Evolutionary conservation across 2,888 invertebrate genomes (phyloP).

Genomic region (Myathropa florea): DNA sequence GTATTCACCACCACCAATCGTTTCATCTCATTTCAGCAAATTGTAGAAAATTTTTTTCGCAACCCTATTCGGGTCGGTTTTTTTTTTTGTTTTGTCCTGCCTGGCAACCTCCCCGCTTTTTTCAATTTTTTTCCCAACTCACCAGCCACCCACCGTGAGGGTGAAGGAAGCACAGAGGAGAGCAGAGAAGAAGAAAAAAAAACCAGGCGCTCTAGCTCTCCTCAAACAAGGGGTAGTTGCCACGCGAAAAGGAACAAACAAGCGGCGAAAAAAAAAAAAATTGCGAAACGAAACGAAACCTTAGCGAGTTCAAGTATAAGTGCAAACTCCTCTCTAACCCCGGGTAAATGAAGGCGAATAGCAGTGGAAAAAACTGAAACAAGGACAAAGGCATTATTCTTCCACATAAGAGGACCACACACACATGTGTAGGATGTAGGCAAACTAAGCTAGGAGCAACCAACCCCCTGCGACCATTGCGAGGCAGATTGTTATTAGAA

Average conservation of each 20-base stretch:
- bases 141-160: conserved; percentile 36
- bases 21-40: conserved; percentile 68
- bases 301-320: conserved; percentile 69
- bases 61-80: conserved; percentile 25
- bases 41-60: conserved; percentile 48
- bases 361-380: conserved; percentile 46
- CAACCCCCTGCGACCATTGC: conserved; percentile 1
- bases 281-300: conserved; percentile 30
- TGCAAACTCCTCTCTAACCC: conserved; percentile 67
- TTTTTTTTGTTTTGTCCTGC: too few relatives aligned
- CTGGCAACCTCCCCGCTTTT: conserved; percentile 44
- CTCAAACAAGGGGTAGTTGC: background rate
- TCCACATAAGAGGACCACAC: conserved; percentile 45
- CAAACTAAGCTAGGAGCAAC: conserved; percentile 49
- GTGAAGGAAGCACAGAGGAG: conserved; percentile 14
- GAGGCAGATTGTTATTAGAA: conserved; percentile 63
- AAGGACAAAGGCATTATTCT: conserved; percentile 69
- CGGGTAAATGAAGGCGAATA: conserved; percentile 51
- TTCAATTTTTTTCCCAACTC: conserved; percentile 21
- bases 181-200: conserved; percentile 7
- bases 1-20: conserved; percentile 56
- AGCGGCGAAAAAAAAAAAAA: background rate
- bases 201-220: background rate
- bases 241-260: background rate
- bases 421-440: conserved; percentile 21